Percentiles rank a stretch among this genome's conserved stretches.
These are phyloP conservation scores for Tiliacea aurago DNA, from an alignment of 2,888 invertebrate genomes.

Conservation along the genomic window DNA sequence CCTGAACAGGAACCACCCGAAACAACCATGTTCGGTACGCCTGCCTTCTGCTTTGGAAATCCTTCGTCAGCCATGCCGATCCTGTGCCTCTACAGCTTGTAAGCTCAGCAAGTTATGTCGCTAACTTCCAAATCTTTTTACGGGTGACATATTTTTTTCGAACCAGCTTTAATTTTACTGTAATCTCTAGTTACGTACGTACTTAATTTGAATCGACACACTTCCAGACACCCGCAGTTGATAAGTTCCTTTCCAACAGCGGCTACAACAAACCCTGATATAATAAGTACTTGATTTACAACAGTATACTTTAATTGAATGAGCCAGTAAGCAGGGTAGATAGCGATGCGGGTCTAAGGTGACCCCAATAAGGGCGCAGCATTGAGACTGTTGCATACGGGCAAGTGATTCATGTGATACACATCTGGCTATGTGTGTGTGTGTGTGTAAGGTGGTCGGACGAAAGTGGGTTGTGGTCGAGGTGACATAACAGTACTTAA, in stretches of 20 bases:
- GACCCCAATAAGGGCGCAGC: slow-evolving; percentile 54
- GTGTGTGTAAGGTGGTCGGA: slow-evolving; percentile 9
- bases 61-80: too few species aligned
- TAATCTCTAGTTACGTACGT: too few species aligned
- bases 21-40: too few species aligned
- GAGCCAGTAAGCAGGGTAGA: slow-evolving; percentile 38
- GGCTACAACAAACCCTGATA: slow-evolving; percentile 7
- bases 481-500: slow-evolving; percentile 16
- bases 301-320: slow-evolving; percentile 46
- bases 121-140: too few species aligned
- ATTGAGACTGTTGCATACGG: slow-evolving; percentile 45
- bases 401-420: slow-evolving; percentile 32
- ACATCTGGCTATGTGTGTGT: slow-evolving; percentile 9
- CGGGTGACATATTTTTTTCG: too few species aligned
- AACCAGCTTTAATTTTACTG: too few species aligned
- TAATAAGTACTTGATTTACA: slow-evolving; percentile 45
- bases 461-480: slow-evolving; percentile 15
- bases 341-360: slow-evolving; percentile 54
- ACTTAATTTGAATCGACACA: too few species aligned
- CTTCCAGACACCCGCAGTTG: slow-evolving; percentile 18
- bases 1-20: too few species aligned
- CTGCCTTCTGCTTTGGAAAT: too few species aligned
- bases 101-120: too few species aligned
- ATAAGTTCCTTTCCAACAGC: neutral
- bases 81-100: too few species aligned